Evolutionary conservation across 1,140 invertebrate genomes (phyloP).

Genomic region (Papilio glaucus): DNA sequence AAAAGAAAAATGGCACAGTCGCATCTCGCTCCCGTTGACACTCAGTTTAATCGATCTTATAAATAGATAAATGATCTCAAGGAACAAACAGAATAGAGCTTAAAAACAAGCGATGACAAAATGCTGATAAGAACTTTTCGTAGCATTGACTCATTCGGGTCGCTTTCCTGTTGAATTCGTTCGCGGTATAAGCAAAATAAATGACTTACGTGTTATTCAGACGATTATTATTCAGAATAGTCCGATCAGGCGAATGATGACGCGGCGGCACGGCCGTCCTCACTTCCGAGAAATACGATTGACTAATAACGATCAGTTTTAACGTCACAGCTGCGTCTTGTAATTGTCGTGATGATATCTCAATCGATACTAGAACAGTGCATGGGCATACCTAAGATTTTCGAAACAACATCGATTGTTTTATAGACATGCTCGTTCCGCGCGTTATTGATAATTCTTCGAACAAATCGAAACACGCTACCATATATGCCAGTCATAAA

Average conservation of each 20-base stretch:
- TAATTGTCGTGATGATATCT: slow-evolving; percentile 9
- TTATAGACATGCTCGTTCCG: slow-evolving; percentile 13
- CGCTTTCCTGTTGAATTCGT: slow-evolving; percentile 30
- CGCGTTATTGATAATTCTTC: slow-evolving; percentile 27
- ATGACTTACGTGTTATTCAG: slow-evolving; percentile 39
- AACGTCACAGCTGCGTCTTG: slow-evolving; percentile 27
- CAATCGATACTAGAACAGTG: slow-evolving; percentile 5
- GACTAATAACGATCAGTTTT: slow-evolving; percentile 44
- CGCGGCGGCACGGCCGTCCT: slow-evolving; percentile 41
- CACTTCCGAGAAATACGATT: slow-evolving; percentile 47
- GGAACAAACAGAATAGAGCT: background rate
- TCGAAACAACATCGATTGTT: slow-evolving; percentile 25
- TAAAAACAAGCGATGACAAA: background rate
- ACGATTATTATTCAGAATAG: slow-evolving; percentile 32
- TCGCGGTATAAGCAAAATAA: slow-evolving; percentile 38
- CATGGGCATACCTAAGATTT: background rate
- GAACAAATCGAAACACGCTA: slow-evolving; percentile 13
- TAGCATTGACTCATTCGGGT: slow-evolving; percentile 26
- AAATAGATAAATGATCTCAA: background rate
- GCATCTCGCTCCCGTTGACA: too few species aligned
- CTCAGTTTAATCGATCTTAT: too few species aligned
- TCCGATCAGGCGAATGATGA: slow-evolving; percentile 46
- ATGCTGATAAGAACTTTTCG: slow-evolving; percentile 14
- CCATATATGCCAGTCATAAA: slow-evolving; percentile 42
- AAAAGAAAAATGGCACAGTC: too few species aligned